These are phyloP conservation scores for Channa maculata DNA, from an alignment of 2,113 vertebrate species.

Conservation along the genomic window DNA sequence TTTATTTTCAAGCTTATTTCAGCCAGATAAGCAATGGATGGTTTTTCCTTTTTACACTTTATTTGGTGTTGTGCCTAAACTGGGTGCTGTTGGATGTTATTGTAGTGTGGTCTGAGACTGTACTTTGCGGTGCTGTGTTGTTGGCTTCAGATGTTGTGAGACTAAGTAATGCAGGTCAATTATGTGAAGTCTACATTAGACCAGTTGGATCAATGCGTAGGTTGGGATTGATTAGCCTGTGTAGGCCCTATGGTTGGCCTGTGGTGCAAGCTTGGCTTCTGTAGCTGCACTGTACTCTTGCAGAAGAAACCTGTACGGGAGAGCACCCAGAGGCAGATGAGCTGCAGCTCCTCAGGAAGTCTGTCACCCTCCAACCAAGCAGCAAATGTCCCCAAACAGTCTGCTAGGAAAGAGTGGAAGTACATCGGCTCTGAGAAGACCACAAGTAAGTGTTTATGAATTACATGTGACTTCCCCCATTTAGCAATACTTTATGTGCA, in stretches of 20 bases:
- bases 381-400: constrained; percentile 80
- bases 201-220: constrained; percentile 19
- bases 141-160: constrained; percentile 28
- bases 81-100: constrained; percentile 4
- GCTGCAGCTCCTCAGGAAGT: constrained; percentile 93
- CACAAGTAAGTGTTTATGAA: constrained; percentile 87
- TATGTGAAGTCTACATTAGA: constrained; percentile 2
- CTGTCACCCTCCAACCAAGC: constrained; percentile 90
- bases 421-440: constrained; percentile 98
- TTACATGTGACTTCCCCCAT: background rate
- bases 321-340: constrained; percentile 94
- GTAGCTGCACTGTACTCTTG: constrained; percentile 96
- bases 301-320: constrained; percentile 97
- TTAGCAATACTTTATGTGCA: background rate
- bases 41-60: background rate
- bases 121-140: constrained; percentile 36
- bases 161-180: background rate
- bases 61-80: constrained; percentile 6
- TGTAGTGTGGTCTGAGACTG: constrained; percentile 13
- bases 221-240: constrained; percentile 32
- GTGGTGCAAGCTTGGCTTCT: constrained; percentile 84
- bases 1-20: constrained; percentile 12
- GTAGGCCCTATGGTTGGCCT: constrained; percentile 53
- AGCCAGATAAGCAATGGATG: background rate
- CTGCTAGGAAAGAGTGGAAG: constrained; percentile 96